A percentile compares a stretch with the other conserved stretches of the same genome.
phyloP scores from a whole-genome alignment of 1,140 invertebrate genomes.

The Drosophila pseudoobscura region DNA sequence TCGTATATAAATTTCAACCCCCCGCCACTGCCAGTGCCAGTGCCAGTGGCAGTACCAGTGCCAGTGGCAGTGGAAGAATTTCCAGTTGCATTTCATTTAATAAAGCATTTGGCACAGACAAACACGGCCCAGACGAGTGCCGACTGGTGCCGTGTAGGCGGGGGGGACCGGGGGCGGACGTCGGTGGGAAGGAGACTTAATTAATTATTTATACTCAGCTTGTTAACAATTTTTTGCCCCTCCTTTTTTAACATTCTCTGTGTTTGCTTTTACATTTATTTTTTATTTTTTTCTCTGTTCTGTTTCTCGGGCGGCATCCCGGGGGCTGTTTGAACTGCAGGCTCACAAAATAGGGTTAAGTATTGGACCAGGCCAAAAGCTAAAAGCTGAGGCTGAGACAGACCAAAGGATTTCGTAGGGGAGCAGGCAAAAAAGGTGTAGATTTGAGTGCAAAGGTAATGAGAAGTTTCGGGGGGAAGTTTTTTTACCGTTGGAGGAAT shows the following conservation, averaged over 20 bases:
- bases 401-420: background rate
- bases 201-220: constrained; percentile 59
- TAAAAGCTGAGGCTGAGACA: constrained; percentile 14
- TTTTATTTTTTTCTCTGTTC: constrained; percentile 14
- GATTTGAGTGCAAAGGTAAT: constrained; percentile 12
- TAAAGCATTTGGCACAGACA: constrained; percentile 37
- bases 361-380: constrained; percentile 33
- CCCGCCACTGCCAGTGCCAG: no score
- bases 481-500: no score
- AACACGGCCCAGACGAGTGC: background rate
- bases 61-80: background rate
- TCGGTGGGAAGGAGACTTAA: constrained; percentile 20
- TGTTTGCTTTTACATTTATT: constrained; percentile 18
- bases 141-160: background rate
- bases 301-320: constrained; percentile 14
- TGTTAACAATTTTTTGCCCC: constrained; percentile 48
- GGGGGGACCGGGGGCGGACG: background rate
- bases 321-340: constrained; percentile 17
- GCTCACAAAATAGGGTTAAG: constrained; percentile 48
- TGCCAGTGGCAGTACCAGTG: no score
- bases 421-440: background rate
- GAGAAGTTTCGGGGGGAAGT: background rate
- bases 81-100: constrained; percentile 42
- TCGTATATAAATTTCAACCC: constrained; percentile 27
- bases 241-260: constrained; percentile 2